Conservation (phyloP, 92 coral and sea anemone species). For the Phenganax stokvisi region DNA sequence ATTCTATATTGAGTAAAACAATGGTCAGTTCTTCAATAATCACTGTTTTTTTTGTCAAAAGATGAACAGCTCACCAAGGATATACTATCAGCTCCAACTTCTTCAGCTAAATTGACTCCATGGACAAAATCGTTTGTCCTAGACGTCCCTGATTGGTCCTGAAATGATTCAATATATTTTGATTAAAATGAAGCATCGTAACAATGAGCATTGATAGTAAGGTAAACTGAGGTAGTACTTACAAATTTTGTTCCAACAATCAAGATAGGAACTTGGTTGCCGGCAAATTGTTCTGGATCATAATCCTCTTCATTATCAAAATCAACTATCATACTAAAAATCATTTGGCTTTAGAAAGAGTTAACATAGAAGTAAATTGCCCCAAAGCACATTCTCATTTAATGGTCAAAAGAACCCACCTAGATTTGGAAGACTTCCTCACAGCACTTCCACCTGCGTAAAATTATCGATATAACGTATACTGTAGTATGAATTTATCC, state of each 20-base stretch:
- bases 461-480: too few species aligned
- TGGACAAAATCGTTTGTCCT: conserved; percentile 66
- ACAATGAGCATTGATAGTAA: background rate
- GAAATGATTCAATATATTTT: background rate
- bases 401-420: conserved; percentile 9
- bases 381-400: background rate
- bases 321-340: conserved; percentile 42
- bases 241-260: conserved; percentile 85
- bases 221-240: background rate
- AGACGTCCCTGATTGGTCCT: conserved; percentile 82
- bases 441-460: conserved; percentile 8
- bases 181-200: background rate
- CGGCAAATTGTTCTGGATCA: conserved; percentile 96
- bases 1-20: conserved; percentile 30
- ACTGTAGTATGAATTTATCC: too few species aligned
- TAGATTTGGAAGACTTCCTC: conserved; percentile 24
- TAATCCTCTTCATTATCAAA: conserved; percentile 69
- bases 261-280: conserved; percentile 84
- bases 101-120: conserved; percentile 82
- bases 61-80: conserved; percentile 38
- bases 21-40: too few species aligned
- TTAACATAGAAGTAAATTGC: background rate
- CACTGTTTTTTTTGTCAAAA: too few species aligned
- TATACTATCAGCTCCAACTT: conserved; percentile 90
- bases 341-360: background rate